phyloP scores from a whole-genome alignment of 2,888 invertebrate species.

The Electrophaes corylata region DNA sequence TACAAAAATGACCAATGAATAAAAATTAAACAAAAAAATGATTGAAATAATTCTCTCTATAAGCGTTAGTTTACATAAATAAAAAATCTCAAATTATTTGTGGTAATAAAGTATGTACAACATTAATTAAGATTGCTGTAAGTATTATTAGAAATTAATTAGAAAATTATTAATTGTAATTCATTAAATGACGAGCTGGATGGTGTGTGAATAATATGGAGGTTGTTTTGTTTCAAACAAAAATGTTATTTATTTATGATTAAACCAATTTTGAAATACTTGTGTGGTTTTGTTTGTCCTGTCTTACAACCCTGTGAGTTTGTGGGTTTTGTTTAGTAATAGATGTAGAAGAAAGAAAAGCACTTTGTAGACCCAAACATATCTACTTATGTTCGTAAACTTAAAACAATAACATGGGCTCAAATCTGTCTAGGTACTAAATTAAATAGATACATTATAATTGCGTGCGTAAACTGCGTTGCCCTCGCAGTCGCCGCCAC shows the following conservation, averaged over 20 bases:
- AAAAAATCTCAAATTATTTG: slow-evolving; percentile 82
- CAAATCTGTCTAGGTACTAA: no score
- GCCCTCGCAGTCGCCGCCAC: no score
- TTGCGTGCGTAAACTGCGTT: no score
- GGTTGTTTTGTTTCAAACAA: slow-evolving; percentile 84
- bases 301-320: no score
- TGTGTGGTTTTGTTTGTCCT: slow-evolving; percentile 28
- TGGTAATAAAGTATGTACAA: slow-evolving; percentile 83
- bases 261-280: slow-evolving; percentile 83
- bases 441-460: no score
- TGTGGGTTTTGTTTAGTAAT: no score
- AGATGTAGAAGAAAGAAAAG: no score
- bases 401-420: no score
- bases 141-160: slow-evolving; percentile 83
- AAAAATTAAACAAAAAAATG: slow-evolving; percentile 56
- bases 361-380: no score
- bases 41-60: slow-evolving; percentile 80
- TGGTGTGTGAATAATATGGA: slow-evolving; percentile 82
- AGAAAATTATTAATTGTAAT: slow-evolving; percentile 80
- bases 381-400: no score
- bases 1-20: slow-evolving; percentile 67
- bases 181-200: slow-evolving; percentile 77
- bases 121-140: slow-evolving; percentile 81
- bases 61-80: slow-evolving; percentile 73
- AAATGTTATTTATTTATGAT: slow-evolving; percentile 84